A percentile compares a stretch with the other conserved stretches of the same genome.
These are phyloP conservation scores for Drosophila kokeensis DNA, from an alignment of 2,888 invertebrate genomes.

Conservation along the genomic window DNA sequence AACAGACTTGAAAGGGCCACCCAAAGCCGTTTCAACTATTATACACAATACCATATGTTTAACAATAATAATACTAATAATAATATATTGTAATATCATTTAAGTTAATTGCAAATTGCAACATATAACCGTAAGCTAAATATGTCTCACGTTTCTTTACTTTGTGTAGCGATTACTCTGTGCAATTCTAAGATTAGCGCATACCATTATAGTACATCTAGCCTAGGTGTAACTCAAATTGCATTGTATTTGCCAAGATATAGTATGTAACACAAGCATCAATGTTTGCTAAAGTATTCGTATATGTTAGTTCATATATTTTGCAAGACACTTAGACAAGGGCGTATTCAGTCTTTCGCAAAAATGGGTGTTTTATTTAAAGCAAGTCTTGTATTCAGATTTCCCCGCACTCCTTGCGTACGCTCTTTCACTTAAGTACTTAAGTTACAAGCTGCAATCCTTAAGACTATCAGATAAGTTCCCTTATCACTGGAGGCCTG, in stretches of 20 bases:
- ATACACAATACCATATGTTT: conserved; percentile 23
- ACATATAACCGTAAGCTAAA: conserved; percentile 12
- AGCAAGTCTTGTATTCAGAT: not conserved
- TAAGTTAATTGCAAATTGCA: conserved; percentile 28
- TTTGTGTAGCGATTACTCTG: conserved; percentile 44
- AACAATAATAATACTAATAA: conserved; percentile 21
- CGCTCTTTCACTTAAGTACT: conserved; percentile 36
- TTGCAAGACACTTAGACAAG: conserved; percentile 28
- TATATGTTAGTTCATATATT: conserved; percentile 46
- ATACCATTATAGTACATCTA: conserved; percentile 49
- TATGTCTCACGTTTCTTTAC: conserved; percentile 39
- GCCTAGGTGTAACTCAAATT: conserved; percentile 40
- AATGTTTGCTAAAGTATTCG: conserved; percentile 65
- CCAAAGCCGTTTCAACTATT: conserved; percentile 25
- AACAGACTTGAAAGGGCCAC: conserved; percentile 56
- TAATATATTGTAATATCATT: conserved; percentile 40
- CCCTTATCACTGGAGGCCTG: not conserved
- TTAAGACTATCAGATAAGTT: conserved; percentile 10
- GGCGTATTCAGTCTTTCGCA: not conserved
- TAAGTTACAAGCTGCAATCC: conserved; percentile 36
- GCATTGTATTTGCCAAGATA: conserved; percentile 60
- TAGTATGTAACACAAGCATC: conserved; percentile 37
- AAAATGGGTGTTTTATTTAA: not conserved
- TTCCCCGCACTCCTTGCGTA: not conserved
- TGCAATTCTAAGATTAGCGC: conserved; percentile 68